Percentiles rank a stretch among this genome's conserved stretches.
Evolutionary conservation across 2,113 vertebrate species (phyloP).

Genomic region (Lepidothrix coronata): DNA sequence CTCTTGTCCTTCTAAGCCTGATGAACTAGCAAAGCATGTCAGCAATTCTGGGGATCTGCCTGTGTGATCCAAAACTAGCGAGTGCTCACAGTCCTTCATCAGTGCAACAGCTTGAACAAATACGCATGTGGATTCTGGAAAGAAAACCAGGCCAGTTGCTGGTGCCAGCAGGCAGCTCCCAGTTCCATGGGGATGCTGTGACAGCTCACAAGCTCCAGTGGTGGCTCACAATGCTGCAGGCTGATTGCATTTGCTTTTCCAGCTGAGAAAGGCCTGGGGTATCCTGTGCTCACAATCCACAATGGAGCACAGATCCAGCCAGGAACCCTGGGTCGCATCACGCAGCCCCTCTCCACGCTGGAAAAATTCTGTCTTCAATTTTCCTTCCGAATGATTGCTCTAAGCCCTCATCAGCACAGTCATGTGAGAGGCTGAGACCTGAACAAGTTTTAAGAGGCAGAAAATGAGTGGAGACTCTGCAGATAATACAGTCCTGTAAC

Average conservation of each 20-base stretch:
- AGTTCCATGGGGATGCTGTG: neutral
- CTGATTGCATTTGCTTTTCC: neutral
- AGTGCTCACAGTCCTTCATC: neutral
- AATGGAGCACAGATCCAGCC: neutral
- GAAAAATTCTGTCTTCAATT: slow-evolving; percentile 6
- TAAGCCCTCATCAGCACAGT: neutral
- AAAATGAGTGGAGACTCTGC: neutral
- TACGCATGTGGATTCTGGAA: neutral
- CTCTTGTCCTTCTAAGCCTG: neutral
- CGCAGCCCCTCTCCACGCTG: neutral
- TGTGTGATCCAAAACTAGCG: neutral
- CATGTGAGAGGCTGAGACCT: neutral
- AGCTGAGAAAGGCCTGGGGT: neutral
- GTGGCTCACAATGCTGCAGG: neutral
- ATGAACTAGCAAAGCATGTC: neutral
- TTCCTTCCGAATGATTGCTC: neutral
- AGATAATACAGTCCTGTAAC: neutral
- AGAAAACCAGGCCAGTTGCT: neutral
- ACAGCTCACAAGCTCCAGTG: neutral
- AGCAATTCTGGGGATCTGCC: neutral
- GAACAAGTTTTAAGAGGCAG: neutral
- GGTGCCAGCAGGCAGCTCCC: slow-evolving; percentile 21
- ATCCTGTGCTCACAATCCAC: neutral
- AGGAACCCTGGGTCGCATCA: neutral
- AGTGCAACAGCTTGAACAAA: neutral